Base-by-base conservation (phyloP, 2,113 vertebrate genomes). In the Plotosus lineatus region DNA sequence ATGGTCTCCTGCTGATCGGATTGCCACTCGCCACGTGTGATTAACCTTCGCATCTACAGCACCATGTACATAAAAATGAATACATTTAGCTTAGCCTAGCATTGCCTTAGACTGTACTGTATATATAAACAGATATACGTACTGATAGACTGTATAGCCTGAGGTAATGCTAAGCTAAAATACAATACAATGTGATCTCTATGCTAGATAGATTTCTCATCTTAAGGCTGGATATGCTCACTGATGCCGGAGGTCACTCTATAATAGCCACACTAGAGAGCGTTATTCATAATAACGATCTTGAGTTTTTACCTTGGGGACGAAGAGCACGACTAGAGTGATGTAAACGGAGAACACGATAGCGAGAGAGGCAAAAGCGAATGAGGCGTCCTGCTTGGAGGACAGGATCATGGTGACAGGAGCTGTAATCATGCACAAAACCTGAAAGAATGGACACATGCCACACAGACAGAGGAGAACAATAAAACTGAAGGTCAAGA, bases 1-100 rank as follows among this genome's bases (percentile, higher is more conserved):
- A 97, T 95, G 7, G 97, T 98, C 91, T 98, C 97, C 92, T 98
- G 97, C 15, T 97, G 96, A 91, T 98, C 97, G 0, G 97, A 97
- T 92, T 98, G 97, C 97, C 97, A 98, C 81, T 98, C 97, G 0
- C 97, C 97, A 0, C 97, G 94, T 7, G 97, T 98, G 89, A 98
- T 97, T 48, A 98, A 91, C 1, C 97, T 92, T 21, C 97, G 93
- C 95, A 98, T 98, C 97, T 98, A 86, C 4, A 80, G 1, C 31
- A 12, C 33, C 77, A 74, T 56, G 66, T 38, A 85, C 71, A 79
- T 5, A 48, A 8, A 50, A 8, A 28, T 44, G 14, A 7, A 44
- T 9, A 26, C 15, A 36, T 2, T n/a, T n/a, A n/a, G n/a, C n/a
- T n/a, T n/a, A n/a, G n/a, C n/a, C n/a, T n/a, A n/a, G n/a, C n/a